A percentile compares a stretch with the other conserved stretches of the same genome.
Conservation (phyloP, 2,113 vertebrate species). For the Thamnaconus septentrionalis region DNA sequence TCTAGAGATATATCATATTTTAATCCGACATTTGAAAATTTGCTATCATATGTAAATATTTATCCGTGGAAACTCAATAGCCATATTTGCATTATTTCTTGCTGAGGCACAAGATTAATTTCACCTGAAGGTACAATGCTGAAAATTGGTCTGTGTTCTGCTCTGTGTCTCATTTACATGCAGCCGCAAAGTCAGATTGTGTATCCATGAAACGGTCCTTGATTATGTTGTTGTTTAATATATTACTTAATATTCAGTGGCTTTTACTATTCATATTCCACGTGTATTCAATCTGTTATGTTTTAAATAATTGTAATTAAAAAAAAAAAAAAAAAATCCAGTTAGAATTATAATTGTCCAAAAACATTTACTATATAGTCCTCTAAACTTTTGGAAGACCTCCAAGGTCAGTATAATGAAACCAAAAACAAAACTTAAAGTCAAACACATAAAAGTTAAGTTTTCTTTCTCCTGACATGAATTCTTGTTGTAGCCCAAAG, state of each 20-base stretch:
- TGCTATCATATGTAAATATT: slow-evolving; percentile 38
- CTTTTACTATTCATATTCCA: slow-evolving; percentile 36
- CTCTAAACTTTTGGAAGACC: too few relatives aligned
- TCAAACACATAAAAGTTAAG: too few relatives aligned
- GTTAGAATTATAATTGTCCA: background rate
- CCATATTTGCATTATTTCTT: slow-evolving; percentile 11
- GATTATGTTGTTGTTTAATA: slow-evolving; percentile 10
- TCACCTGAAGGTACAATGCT: background rate
- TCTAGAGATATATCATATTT: slow-evolving; percentile 21
- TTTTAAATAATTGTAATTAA: slow-evolving; percentile 1
- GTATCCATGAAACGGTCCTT: slow-evolving; percentile 21
- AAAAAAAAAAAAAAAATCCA: background rate
- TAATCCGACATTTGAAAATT: slow-evolving; percentile 27
- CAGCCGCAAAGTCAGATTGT: slow-evolving; percentile 16
- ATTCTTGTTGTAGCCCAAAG: too few relatives aligned
- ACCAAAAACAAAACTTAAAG: too few relatives aligned
- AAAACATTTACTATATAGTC: too few relatives aligned
- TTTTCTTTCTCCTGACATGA: too few relatives aligned
- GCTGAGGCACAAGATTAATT: slow-evolving; percentile 1
- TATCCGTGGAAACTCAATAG: background rate
- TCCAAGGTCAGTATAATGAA: too few relatives aligned
- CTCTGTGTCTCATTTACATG: slow-evolving; percentile 45
- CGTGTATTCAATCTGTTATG: slow-evolving; percentile 20
- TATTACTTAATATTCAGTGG: slow-evolving; percentile 42
- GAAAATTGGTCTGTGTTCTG: slow-evolving; percentile 17